Evolutionary conservation across 2,888 invertebrate species (phyloP), one percentile per base, ranked within the genome.

Genomic region (Scaptomyza reducta): DNA sequence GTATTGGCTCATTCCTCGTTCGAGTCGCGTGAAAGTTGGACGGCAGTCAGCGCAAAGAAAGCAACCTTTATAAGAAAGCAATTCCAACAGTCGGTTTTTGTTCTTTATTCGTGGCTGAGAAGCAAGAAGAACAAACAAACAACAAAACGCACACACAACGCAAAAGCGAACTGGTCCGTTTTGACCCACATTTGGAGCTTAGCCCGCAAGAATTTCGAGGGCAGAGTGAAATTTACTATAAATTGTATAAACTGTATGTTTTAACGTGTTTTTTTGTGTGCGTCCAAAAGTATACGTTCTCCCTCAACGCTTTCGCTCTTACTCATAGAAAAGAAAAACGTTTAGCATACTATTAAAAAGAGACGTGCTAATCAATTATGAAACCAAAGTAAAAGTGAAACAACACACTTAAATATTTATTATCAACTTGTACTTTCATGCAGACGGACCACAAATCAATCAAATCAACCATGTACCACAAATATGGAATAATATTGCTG

Each of bases 21-120:
- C 87, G 88, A 89, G 90, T 88, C 90, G 90, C 91, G 90, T 89
- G 91, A 91, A 91, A 91, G 91, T 91, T 89, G 89, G 79, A 79
- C 89, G 77, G 41, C 65, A 74, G 67, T 81, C 79, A 65, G 66
- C 70, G 61, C 68, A 73, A 85, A 82, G 72, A 80, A 83, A 86
- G 83, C 86, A 61, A 55, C 56, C 50, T 56, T 67, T 33, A 50
- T n/a, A 64, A 73, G 60, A 68, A 60, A 72, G 60, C 59, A 51
- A 42, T 55, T 55, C 47, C 25, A 41, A 69, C 59, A 63, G 33
- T 58, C 66, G 58, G 45, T 55, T 70, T 62, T 60, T 50, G 66
- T 70, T 74, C 65, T 70, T 45, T 50, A 40, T 57, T 22, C 53
- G 56, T 49, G 53, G 35, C 42, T 33, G 49, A 16, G 40, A 9